A percentile compares a stretch with the other conserved stretches of the same genome.
phyloP scores from a whole-genome alignment of 2,888 invertebrate species.

The Diachrysia chrysitis region DNA sequence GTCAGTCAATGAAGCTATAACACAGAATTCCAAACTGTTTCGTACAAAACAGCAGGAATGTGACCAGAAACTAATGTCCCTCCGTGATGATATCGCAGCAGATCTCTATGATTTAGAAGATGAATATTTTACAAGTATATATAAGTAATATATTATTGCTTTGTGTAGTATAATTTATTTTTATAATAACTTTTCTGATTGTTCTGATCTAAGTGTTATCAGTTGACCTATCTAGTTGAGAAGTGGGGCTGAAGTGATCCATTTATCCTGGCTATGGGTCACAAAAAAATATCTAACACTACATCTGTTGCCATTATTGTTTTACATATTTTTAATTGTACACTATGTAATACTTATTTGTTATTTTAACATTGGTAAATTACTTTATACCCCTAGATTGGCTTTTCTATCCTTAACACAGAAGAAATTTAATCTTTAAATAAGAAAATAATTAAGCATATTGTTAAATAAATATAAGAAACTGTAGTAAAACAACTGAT shows the following conservation, averaged over 20 bases:
- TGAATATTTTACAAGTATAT: slow-evolving; percentile 96
- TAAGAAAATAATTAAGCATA: background rate
- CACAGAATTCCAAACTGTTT: slow-evolving; percentile 97
- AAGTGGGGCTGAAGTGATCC: too few species aligned
- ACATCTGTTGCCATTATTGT: too few species aligned
- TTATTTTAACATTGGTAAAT: too few species aligned
- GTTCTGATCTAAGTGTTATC: background rate
- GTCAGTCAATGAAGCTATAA: slow-evolving; percentile 98
- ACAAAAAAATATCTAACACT: too few species aligned
- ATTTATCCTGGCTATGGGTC: too few species aligned
- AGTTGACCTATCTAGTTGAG: too few species aligned
- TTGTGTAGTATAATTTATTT: background rate
- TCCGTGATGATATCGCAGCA: slow-evolving; percentile 98
- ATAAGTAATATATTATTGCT: slow-evolving; percentile 87
- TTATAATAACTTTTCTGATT: background rate
- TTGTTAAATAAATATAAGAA: background rate
- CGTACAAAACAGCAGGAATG: slow-evolving; percentile 97
- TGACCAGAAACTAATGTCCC: slow-evolving; percentile 97
- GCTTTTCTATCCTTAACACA: background rate
- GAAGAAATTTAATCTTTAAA: background rate
- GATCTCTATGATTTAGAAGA: slow-evolving; percentile 97
- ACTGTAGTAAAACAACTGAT: slow-evolving; percentile 11
- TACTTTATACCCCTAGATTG: too few species aligned
- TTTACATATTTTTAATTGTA: too few species aligned
- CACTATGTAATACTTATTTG: too few species aligned